Conservation (phyloP, 2,797 vertebrate genomes). For the Anguilla anguilla region DNA sequence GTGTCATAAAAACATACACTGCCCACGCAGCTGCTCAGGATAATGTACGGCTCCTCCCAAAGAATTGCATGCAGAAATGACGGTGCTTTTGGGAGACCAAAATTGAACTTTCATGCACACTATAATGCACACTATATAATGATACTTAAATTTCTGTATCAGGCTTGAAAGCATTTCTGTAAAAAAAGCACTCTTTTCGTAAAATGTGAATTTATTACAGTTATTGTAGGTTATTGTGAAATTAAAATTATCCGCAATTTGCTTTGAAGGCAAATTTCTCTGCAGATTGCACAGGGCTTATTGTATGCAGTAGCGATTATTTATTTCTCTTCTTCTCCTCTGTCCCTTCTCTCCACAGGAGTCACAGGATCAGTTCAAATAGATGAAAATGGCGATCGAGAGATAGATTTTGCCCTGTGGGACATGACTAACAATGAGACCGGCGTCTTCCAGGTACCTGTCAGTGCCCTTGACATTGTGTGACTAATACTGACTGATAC, state of each 20-base stretch:
- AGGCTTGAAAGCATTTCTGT: background rate
- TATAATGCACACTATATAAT: background rate
- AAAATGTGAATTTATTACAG: background rate
- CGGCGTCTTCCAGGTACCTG: constrained; percentile 81
- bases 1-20: background rate
- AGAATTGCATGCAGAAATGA: background rate
- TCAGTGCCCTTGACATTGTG: background rate
- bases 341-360: constrained; percentile 64
- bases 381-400: constrained; percentile 88
- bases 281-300: background rate
- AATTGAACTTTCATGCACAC: background rate
- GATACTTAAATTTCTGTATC: background rate
- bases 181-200: background rate
- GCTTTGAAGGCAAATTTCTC: background rate
- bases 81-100: background rate
- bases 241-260: background rate
- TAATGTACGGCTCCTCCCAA: background rate
- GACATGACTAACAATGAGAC: constrained; percentile 77
- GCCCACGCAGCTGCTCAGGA: background rate
- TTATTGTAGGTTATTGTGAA: background rate
- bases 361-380: constrained; percentile 85
- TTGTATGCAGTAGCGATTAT: constrained; percentile 1
- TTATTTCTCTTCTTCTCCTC: background rate
- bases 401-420: constrained; percentile 90
- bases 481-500: constrained; percentile 11